Base-by-base conservation (phyloP, 2,888 invertebrate species). In the Muscina levida region DNA sequence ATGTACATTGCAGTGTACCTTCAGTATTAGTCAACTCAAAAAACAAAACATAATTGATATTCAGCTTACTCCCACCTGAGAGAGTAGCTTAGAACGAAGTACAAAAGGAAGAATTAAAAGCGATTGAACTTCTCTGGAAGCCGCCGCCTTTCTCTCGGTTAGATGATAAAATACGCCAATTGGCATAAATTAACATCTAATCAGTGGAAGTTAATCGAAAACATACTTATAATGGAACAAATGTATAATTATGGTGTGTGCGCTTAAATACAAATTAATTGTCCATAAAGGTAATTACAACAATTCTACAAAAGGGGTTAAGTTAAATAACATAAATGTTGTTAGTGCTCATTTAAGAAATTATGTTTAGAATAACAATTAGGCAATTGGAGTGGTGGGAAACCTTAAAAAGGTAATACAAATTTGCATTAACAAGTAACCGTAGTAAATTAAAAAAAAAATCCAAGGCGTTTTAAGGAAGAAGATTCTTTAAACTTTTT, bases 161-260 rank as follows among this genome's bases (percentile, higher is more conserved):
- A 11, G 19, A 71, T 42, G 19, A 57, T 48, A 56, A 57, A 39
- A 59, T n/a, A n/a, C 48, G n/a, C n/a, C n/a, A n/a, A 66, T 48
- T 72, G 57, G 72, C 72, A 77, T 77, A 67, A 71, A 77, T 77
- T 72, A 77, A 51, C 71, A 72, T 77, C 37, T 57, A 77, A 67
- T 59, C 66, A 67, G 39, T n/a, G n/a, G 46, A 10, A 48, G 57
- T 59, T 56, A 59, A 71, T 53, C 13, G 56, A 71, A 71, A 57
- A 42, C 17, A 15, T 71, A 57, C 71, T 39, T 76, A 56, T 56
- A 65, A 53, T 19, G 31, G 22, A 68, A 51, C 19, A 57, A 44
- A 57, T 10, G 57, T 67, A 72, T 65, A 67, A n/a, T 15, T 70
- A 70, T 78, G 56, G 56, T 78, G 65, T 73, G 77, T 72, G 72